These are phyloP conservation scores for Rousettus leschenaultii DNA, from an alignment of 2,113 vertebrate species.

Conservation along the genomic window DNA sequence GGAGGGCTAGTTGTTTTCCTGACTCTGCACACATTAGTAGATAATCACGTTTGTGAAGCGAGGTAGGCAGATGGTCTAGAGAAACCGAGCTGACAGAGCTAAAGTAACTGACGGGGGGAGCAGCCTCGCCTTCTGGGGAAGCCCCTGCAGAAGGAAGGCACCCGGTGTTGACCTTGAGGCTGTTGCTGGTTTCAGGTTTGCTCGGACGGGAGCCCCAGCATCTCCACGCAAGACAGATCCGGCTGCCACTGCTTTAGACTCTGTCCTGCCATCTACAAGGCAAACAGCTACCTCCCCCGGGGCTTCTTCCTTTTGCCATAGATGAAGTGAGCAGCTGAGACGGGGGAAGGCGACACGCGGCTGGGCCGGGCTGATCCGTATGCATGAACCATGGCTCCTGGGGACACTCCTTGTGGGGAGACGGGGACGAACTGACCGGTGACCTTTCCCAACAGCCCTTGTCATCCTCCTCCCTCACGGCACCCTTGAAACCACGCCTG, in stretches of 20 bases:
- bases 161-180: not conserved
- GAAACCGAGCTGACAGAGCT: slow-evolving; percentile 34
- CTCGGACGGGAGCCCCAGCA: not conserved
- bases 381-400: not conserved
- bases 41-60: slow-evolving; percentile 28
- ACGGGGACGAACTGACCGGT: slow-evolving; percentile 19
- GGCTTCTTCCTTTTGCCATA: slow-evolving; percentile 46
- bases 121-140: not conserved
- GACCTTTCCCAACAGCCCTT: not conserved
- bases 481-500: slow-evolving; percentile 47
- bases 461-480: not conserved
- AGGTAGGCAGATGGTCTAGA: slow-evolving; percentile 39
- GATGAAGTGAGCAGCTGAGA: slow-evolving; percentile 23
- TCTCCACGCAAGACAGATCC: not conserved
- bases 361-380: slow-evolving; percentile 19
- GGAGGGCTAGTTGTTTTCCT: slow-evolving; percentile 1
- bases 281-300: slow-evolving; percentile 15
- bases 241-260: not conserved
- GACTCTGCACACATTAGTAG: slow-evolving; percentile 2
- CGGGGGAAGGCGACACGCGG: slow-evolving; percentile 5
- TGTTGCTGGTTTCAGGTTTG: not conserved
- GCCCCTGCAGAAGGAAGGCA: not conserved
- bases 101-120: slow-evolving; percentile 12
- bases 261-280: not conserved
- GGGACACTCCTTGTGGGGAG: slow-evolving; percentile 41